phyloP scores from a whole-genome alignment of 2,797 vertebrate species.

The Anabas testudineus region DNA sequence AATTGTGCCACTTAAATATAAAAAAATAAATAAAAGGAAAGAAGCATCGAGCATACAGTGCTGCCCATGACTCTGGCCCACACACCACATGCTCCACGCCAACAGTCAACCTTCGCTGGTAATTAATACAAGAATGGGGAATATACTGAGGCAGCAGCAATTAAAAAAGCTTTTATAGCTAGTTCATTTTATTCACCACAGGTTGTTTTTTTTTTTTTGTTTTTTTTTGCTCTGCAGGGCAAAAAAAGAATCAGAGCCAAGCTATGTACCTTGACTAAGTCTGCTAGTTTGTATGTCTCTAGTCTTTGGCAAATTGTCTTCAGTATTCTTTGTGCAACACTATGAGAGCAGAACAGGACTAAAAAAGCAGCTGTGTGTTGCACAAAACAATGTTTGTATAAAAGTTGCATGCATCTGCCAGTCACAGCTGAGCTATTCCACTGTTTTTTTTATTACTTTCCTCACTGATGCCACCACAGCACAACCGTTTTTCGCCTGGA shows the following conservation, averaged over 20 bases:
- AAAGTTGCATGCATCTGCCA: conserved; percentile 39
- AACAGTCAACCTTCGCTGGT: conserved; percentile 51
- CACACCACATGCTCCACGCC: conserved; percentile 33
- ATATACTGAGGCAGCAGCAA: conserved; percentile 49
- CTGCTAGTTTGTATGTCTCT: conserved; percentile 36
- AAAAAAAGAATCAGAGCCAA: conserved; percentile 13
- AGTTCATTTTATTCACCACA: conserved; percentile 49
- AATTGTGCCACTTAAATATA: conserved; percentile 39
- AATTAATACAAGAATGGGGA: conserved; percentile 53
- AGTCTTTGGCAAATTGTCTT: conserved; percentile 36
- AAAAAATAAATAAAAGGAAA: too few relatives aligned
- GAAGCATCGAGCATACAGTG: conserved; percentile 14
- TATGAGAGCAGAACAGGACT: not conserved
- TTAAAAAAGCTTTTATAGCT: conserved; percentile 63
- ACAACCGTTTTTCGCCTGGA: conserved; percentile 21
- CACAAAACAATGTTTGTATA: conserved; percentile 25
- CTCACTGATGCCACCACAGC: conserved; percentile 5
- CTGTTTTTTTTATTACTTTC: conserved; percentile 3
- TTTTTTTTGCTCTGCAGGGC: conserved; percentile 46
- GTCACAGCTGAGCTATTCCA: conserved; percentile 33
- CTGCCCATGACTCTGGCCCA: conserved; percentile 43
- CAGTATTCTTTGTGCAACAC: conserved; percentile 12
- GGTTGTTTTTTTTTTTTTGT: too few relatives aligned
- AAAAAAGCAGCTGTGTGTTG: conserved; percentile 27
- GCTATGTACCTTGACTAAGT: conserved; percentile 43